Evolutionary conservation across 2,797 vertebrate genomes (phyloP), one percentile per base, ranked within the genome.

Genomic region (Poecilia picta): DNA sequence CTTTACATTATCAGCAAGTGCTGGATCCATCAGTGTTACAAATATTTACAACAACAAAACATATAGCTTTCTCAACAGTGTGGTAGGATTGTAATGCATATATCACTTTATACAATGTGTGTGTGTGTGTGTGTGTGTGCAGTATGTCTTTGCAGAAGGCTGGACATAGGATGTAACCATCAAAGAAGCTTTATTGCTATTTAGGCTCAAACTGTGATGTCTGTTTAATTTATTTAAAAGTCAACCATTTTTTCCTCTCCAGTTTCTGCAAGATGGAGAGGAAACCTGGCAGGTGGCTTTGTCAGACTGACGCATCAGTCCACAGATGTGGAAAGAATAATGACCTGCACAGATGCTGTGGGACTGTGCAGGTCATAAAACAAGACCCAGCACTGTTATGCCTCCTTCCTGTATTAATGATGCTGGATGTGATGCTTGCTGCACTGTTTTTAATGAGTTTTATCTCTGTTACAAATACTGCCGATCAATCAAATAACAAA

Each of bases 1-100:
- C 75, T 83, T 83, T 79, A 88, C 87, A 77, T 91, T 53, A 89
- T 90, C 82, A 81, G 84, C 90, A 90, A 93, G 81, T 92, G 89
- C 89, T 91, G 85, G 84, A 89, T 85, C 86, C 83, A 76, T 85
- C 72, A 64, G 46, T 80, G 77, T 88, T 88, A 89, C 81, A 88
- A 86, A 89, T 82, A 70, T 75, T 91, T 88, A 64, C 83, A 88
- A 83, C 87, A 84, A 85, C 80, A 86, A 78, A 83, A 90, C 78
- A 77, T 64, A 83, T 76, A 77, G 66, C 47, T 79, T 91, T 77
- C 81, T 85, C 84, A 90, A 82, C 72, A 80, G 76, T 74, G 81
- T 75, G 77, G 49, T 53, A 81, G 16, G 68, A 84, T 81, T 86
- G 78, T 57, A 85, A 80, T 57, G 62, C 87, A 68, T 81, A 83